Evolutionary conservation across 1,140 invertebrate genomes (phyloP), one percentile per base, ranked within the genome.

Genomic region (Lepidostoma basale): DNA sequence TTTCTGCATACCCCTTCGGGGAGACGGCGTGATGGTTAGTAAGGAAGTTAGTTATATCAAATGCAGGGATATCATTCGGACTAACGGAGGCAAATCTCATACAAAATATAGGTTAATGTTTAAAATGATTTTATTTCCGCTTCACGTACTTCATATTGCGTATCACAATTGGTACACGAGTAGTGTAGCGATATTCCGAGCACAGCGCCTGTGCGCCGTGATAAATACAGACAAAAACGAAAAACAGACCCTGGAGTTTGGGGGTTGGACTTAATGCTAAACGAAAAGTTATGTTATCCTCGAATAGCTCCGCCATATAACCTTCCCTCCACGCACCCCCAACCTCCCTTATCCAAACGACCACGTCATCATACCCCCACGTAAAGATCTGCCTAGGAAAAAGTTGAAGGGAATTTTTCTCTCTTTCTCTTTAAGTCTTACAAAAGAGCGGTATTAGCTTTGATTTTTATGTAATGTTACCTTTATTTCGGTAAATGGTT

Each of bases 221-320:
- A 70, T 70, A 70, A 70, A 67, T 62, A 67, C 58, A 63, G 66
- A 68, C 62, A 66, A 69, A 66, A 68, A 28, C 20, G 28, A 59
- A 64, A 69, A 26, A 63, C 40, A 47, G 30, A 18, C 49, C 33
- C 18, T 28, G 67, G 33, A 54, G 62, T 49, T 52, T 64, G 14
- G 33, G 33, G 66, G 62, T 47, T 64, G 63, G 63, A 56, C 65
- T 69, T 69, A 69, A 67, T 69, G 70, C 70, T 72, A 72, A 72
- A 72, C 70, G 70, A 72, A 72, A 72, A 72, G 70, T 72, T 72
- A 72, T 72, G 70, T 72, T 72, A 72, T 72, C 70, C 70, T 58
- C 58, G 45, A 65, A 69, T 72, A 68, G 67, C 63, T 58, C 44
- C 36, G 49, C 62, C 62, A 67, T 52, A 63, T 65, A 59, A 60